phyloP scores from a whole-genome alignment of 2,113 vertebrate species.

The Deroptyus accipitrinus region DNA sequence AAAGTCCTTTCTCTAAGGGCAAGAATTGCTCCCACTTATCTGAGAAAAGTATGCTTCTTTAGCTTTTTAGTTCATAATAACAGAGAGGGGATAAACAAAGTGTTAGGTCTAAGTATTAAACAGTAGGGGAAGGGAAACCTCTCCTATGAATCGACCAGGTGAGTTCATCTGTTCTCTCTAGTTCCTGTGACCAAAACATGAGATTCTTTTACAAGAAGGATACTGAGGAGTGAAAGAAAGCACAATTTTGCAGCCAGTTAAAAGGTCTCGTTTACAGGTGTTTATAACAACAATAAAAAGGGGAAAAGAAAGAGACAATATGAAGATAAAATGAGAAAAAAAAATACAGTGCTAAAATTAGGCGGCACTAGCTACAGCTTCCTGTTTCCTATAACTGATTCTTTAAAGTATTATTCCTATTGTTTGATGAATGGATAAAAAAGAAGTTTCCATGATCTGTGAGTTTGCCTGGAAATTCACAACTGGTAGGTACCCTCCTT shows the following conservation, averaged over 20 bases:
- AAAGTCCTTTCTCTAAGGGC: not conserved
- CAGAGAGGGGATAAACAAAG: not conserved
- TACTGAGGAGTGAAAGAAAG: not conserved
- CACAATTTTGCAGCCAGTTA: not conserved
- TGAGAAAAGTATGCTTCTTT: not conserved
- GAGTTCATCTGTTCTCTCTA: not conserved
- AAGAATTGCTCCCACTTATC: not conserved
- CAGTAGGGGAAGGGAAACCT: not conserved
- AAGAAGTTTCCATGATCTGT: not conserved
- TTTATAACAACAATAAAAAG: not conserved
- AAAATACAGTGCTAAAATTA: not conserved
- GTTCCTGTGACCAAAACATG: not conserved
- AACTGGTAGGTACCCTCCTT: not conserved
- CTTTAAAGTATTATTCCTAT: not conserved
- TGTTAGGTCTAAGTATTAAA: not conserved
- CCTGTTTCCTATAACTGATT: not conserved
- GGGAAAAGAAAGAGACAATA: rapidly evolving
- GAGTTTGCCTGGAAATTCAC: not conserved
- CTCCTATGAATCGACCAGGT: not conserved
- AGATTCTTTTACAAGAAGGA: not conserved
- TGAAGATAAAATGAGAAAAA: not conserved
- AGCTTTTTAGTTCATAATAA: not conserved
- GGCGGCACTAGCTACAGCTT: not conserved
- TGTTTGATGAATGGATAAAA: not conserved
- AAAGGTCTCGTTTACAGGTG: not conserved